Percentiles rank a stretch among this genome's conserved stretches.
phyloP scores from a whole-genome alignment of 2,888 invertebrate species.

The Drosophila affinis region DNA sequence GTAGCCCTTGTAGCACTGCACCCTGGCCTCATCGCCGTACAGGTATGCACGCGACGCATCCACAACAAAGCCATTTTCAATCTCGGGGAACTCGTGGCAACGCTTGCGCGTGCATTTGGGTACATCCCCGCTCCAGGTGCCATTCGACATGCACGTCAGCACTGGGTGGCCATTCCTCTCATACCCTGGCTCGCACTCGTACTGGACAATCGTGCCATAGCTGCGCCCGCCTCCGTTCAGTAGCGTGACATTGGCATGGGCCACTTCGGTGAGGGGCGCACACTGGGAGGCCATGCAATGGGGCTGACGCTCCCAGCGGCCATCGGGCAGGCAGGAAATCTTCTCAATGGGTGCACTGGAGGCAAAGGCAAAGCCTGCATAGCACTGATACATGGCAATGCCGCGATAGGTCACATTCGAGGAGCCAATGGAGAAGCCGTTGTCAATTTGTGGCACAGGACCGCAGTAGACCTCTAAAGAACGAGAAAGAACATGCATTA shows the following conservation, averaged over 20 bases:
- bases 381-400: conserved; percentile 97
- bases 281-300: conserved; percentile 96
- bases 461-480: conserved; percentile 94
- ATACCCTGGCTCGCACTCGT: conserved; percentile 96
- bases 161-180: conserved; percentile 94
- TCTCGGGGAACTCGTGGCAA: conserved; percentile 88
- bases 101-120: conserved; percentile 91
- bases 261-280: conserved; percentile 92
- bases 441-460: conserved; percentile 98
- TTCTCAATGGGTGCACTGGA: conserved; percentile 94
- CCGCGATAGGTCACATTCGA: conserved; percentile 97
- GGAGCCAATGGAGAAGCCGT: conserved; percentile 97
- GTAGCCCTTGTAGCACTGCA: conserved; percentile 95
- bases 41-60: conserved; percentile 90
- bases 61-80: conserved; percentile 94
- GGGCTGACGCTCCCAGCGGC: conserved; percentile 96
- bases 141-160: conserved; percentile 96
- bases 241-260: conserved; percentile 93
- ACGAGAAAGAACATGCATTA: not conserved
- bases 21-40: conserved; percentile 95
- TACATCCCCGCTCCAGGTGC: conserved; percentile 96
- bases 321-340: conserved; percentile 94
- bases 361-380: conserved; percentile 97
- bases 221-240: conserved; percentile 95
- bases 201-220: conserved; percentile 96